These are phyloP conservation scores for Idaea biselata DNA, from an alignment of 2,888 invertebrate species.

Conservation along the genomic window DNA sequence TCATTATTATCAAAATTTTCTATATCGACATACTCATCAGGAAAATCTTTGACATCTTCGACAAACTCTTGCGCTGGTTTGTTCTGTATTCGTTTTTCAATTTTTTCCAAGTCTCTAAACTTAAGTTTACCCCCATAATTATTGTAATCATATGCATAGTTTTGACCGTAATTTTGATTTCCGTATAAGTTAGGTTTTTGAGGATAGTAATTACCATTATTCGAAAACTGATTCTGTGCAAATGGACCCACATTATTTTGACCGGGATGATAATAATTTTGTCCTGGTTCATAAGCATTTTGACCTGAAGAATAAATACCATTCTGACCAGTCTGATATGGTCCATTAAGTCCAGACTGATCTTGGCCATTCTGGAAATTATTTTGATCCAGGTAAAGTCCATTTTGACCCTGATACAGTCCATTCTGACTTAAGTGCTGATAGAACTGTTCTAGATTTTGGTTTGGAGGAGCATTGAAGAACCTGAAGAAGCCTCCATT, in stretches of 20 bases:
- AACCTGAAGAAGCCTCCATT: conserved; percentile 92
- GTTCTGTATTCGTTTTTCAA: conserved; percentile 62
- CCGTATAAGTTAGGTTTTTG: conserved; percentile 27
- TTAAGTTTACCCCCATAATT: conserved; percentile 32
- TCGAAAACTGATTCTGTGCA: conserved; percentile 17
- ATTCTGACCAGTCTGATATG: conserved; percentile 5
- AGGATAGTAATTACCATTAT: conserved; percentile 12
- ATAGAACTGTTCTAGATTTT: conserved; percentile 64
- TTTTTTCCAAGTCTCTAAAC: conserved; percentile 34
- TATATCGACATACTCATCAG: background rate
- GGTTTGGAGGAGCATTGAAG: conserved; percentile 74
- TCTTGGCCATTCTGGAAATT: conserved; percentile 1
- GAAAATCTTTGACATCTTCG: conserved; percentile 18
- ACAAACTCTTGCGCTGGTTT: conserved; percentile 37
- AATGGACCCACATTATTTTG: conserved; percentile 8
- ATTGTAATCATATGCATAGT: conserved; percentile 41
- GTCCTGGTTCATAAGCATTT: background rate
- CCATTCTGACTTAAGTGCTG: conserved; percentile 50
- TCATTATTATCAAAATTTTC: conserved; percentile 26
- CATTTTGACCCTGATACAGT: conserved; percentile 20
- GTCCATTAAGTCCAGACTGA: background rate
- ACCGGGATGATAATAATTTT: conserved; percentile 17
- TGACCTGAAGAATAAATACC: background rate
- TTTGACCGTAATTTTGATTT: conserved; percentile 37
- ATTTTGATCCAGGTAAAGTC: conserved; percentile 7